A percentile compares a stretch with the other conserved stretches of the same genome.
Evolutionary conservation across 53 echinoderm and acorn worm species (phyloP).

Genomic region (Echinometra lucunter): DNA sequence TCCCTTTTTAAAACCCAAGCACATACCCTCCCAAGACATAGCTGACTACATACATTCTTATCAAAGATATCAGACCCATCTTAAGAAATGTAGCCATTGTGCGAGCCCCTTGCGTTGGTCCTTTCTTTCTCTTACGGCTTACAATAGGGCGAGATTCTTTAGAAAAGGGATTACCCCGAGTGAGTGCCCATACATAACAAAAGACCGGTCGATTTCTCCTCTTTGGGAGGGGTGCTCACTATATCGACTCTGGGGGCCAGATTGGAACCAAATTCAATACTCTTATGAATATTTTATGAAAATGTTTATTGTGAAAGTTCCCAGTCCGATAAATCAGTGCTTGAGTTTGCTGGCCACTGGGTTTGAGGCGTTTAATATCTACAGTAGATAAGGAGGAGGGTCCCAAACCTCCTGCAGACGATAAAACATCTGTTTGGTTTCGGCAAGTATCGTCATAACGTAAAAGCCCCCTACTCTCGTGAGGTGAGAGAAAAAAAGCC

Average conservation of each 20-base stretch:
- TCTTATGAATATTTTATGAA: slow-evolving; percentile 57
- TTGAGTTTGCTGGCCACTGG: background rate
- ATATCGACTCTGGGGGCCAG: background rate
- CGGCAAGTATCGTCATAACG: background rate
- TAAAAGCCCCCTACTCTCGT: background rate
- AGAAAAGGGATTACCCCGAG: slow-evolving; percentile 14
- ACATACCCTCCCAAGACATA: background rate
- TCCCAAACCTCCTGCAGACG: background rate
- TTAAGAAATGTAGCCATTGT: background rate
- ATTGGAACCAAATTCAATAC: slow-evolving; percentile 16
- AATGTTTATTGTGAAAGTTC: background rate
- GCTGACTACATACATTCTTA: background rate
- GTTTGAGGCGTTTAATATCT: slow-evolving; percentile 16
- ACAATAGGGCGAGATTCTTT: background rate
- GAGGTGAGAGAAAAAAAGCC: background rate
- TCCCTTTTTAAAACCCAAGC: background rate
- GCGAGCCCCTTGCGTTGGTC: background rate
- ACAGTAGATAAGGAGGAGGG: background rate
- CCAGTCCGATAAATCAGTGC: background rate
- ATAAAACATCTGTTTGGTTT: background rate
- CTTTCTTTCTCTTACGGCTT: background rate
- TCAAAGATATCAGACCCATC: background rate
- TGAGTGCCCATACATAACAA: background rate
- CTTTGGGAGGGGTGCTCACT: background rate
- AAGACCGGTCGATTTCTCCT: slow-evolving; percentile 30